phyloP scores from a whole-genome alignment of 1,140 invertebrate species.

The Zaprionus inermis region DNA sequence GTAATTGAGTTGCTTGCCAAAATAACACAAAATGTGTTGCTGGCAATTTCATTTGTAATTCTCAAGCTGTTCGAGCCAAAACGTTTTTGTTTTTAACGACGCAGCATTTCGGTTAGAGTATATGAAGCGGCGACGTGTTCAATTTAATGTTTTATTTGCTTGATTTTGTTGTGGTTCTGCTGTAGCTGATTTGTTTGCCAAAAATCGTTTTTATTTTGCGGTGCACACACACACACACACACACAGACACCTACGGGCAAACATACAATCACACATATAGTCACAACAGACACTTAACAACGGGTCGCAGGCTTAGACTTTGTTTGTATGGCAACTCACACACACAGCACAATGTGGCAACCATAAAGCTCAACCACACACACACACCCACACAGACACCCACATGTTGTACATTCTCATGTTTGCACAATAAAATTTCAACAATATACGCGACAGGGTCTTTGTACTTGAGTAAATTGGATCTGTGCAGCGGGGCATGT shows the following conservation, averaged over 20 bases:
- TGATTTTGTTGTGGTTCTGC: conserved; percentile 37
- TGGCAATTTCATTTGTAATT: neutral
- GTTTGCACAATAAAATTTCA: conserved; percentile 81
- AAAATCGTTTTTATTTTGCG: conserved; percentile 79
- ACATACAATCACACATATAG: neutral
- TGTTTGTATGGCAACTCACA: conserved; percentile 41
- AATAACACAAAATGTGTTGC: neutral
- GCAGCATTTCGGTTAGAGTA: conserved; percentile 18
- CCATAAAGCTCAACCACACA: conserved; percentile 63
- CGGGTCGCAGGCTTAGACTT: conserved; percentile 59
- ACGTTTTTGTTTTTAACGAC: neutral
- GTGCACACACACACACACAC: conserved; percentile 36
- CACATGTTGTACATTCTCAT: conserved; percentile 55
- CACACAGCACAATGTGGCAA: conserved; percentile 65
- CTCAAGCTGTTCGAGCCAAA: neutral
- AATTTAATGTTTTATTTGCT: conserved; percentile 9
- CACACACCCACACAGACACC: conserved; percentile 26
- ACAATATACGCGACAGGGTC: conserved; percentile 77
- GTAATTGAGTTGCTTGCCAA: neutral
- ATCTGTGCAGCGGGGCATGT: conserved; percentile 65
- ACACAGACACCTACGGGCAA: conserved; percentile 6
- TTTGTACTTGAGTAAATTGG: conserved; percentile 81
- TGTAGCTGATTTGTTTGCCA: conserved; percentile 74
- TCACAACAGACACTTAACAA: conserved; percentile 71
- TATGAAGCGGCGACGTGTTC: conserved; percentile 6